Conservation (phyloP, 2,797 vertebrate species). For the Philypnodon macrostomus region DNA sequence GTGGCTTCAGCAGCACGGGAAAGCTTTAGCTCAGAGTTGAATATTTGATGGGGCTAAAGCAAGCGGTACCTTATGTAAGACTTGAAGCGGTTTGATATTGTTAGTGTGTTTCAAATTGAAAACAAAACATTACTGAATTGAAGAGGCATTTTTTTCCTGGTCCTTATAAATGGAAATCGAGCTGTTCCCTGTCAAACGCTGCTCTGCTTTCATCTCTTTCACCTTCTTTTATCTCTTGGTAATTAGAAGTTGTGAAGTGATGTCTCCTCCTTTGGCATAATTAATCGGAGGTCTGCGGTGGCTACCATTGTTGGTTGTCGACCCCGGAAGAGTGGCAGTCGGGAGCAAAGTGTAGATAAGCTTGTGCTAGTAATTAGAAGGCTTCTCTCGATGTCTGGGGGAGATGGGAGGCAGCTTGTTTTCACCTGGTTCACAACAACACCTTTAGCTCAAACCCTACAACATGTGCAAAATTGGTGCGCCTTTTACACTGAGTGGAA, state of each 20-base stretch:
- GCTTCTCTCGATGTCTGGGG: conserved; percentile 23
- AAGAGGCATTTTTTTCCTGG: conserved; percentile 24
- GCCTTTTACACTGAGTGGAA: background rate
- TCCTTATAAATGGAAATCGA: conserved; percentile 54
- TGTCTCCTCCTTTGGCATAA: conserved; percentile 55
- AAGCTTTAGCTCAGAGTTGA: conserved; percentile 5
- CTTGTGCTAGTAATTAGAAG: conserved; percentile 39
- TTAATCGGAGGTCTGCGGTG: conserved; percentile 50
- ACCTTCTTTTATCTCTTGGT: conserved; percentile 51
- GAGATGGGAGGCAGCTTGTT: conserved; percentile 11
- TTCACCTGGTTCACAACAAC: conserved; percentile 6
- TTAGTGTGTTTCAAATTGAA: conserved; percentile 13
- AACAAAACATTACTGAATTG: conserved; percentile 22
- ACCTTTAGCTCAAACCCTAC: background rate
- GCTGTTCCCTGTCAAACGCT: conserved; percentile 33
- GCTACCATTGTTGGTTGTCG: conserved; percentile 39
- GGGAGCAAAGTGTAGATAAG: conserved; percentile 39
- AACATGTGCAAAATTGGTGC: background rate
- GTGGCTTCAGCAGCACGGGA: conserved; percentile 1
- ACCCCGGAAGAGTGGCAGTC: conserved; percentile 26
- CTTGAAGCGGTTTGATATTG: conserved; percentile 1
- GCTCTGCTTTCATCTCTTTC: conserved; percentile 28
- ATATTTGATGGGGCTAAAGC: conserved; percentile 12
- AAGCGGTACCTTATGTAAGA: background rate
- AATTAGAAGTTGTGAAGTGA: conserved; percentile 64